A percentile compares a stretch with the other conserved stretches of the same genome.
These are phyloP conservation scores for Sylvicola cinctus DNA, from an alignment of 2,888 invertebrate genomes.

Conservation along the genomic window DNA sequence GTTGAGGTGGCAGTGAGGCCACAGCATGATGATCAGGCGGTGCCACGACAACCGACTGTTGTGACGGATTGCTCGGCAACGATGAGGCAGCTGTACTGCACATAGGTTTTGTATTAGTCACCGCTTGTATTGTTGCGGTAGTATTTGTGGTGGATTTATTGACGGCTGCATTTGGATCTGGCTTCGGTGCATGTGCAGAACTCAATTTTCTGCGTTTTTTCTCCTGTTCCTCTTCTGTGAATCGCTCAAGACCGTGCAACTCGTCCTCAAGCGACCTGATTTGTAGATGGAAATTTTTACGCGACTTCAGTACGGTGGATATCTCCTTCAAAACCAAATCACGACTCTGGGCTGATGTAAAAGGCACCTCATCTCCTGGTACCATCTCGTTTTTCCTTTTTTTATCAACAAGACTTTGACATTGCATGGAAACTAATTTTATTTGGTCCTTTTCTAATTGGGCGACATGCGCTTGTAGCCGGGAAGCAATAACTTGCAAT, in stretches of 20 bases:
- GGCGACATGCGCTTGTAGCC: constrained; percentile 63
- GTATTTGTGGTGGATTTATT: no score
- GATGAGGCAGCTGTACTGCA: constrained; percentile 8
- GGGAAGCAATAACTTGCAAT: constrained; percentile 69
- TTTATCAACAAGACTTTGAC: constrained; percentile 56
- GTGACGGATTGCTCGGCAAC: constrained; percentile 1
- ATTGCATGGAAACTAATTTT: constrained; percentile 44
- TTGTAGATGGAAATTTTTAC: constrained; percentile 67
- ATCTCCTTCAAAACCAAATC: constrained; percentile 74
- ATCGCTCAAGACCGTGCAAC: constrained; percentile 50
- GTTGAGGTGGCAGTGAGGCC: no score
- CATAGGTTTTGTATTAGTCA: constrained; percentile 11
- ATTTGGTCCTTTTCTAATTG: constrained; percentile 52
- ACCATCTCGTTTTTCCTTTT: constrained; percentile 28
- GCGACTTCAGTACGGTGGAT: constrained; percentile 58
- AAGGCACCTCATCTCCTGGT: constrained; percentile 9
- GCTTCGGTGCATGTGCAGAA: no score
- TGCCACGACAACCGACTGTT: constrained; percentile 10
- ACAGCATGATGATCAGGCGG: constrained; percentile 13
- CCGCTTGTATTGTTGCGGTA: no score
- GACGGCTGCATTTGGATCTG: constrained; percentile 26
- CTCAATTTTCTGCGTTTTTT: not conserved
- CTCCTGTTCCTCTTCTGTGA: constrained; percentile 33
- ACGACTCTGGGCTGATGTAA: constrained; percentile 37
- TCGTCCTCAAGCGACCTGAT: constrained; percentile 62